Evolutionary conservation across 2,113 vertebrate genomes (phyloP).

Genomic region (Clinocottus analis): DNA sequence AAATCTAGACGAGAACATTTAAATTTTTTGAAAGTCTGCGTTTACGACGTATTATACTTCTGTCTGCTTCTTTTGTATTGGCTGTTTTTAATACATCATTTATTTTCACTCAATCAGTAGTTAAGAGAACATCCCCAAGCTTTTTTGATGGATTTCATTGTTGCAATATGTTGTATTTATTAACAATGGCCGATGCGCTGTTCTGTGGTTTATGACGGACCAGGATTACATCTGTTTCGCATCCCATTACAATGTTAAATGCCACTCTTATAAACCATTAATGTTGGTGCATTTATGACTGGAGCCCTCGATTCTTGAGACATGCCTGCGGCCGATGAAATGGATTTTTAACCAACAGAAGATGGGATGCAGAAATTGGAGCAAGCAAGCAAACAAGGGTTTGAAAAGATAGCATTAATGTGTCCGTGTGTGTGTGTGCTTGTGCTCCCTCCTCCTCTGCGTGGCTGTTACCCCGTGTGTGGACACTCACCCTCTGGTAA

Average conservation of each 20-base stretch:
- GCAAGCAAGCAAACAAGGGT: not conserved
- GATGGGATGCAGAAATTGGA: slow-evolving; percentile 12
- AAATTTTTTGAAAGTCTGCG: not conserved
- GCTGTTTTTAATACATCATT: not conserved
- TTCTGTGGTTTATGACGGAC: not conserved
- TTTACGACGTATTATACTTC: not conserved
- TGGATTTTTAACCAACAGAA: slow-evolving; percentile 7
- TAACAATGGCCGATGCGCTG: not conserved
- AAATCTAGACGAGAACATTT: not conserved
- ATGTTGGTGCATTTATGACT: not conserved
- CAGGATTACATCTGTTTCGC: not conserved
- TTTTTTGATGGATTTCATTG: not conserved
- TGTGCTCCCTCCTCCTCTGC: slow-evolving; percentile 77
- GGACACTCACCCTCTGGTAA: slow-evolving; percentile 92
- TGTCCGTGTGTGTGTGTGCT: slow-evolving; percentile 52
- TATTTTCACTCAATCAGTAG: not conserved
- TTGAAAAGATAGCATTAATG: slow-evolving; percentile 26
- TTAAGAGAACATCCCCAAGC: not conserved
- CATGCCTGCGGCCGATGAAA: not conserved
- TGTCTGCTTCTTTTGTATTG: not conserved
- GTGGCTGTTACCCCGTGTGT: not conserved
- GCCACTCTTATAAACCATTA: not conserved
- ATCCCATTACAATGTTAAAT: not conserved
- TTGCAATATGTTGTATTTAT: not conserved
- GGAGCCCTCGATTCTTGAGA: not conserved